phyloP scores from a whole-genome alignment of 2,888 invertebrate species.

The Pyralis farinalis region DNA sequence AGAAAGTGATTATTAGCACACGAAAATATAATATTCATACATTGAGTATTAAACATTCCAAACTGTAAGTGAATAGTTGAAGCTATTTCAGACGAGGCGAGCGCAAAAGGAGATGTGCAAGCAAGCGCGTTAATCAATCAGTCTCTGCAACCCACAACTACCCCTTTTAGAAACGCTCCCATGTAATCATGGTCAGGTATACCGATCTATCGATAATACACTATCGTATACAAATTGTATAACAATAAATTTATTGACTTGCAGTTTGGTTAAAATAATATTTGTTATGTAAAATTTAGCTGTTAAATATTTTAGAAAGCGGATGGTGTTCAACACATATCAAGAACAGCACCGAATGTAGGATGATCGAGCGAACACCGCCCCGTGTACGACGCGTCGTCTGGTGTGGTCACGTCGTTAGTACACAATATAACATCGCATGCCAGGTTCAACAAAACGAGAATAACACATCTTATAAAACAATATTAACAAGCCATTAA shows the following conservation, averaged over 20 bases:
- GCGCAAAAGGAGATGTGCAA: background rate
- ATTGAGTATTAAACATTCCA: constrained; percentile 49
- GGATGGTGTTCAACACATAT: constrained; percentile 77
- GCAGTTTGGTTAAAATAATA: constrained; percentile 55
- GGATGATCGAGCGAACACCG: constrained; percentile 48
- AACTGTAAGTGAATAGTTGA: constrained; percentile 56
- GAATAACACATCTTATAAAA: constrained; percentile 61
- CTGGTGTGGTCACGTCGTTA: constrained; percentile 47
- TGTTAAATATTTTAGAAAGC: constrained; percentile 73
- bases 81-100: constrained; percentile 18
- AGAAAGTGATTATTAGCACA: constrained; percentile 44
- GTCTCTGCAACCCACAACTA: no score
- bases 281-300: constrained; percentile 44
- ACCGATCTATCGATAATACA: no score
- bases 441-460: constrained; percentile 62
- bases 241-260: constrained; percentile 35
- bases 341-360: constrained; percentile 66
- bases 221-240: no score
- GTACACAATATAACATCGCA: constrained; percentile 35
- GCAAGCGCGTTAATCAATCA: no score
- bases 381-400: constrained; percentile 42
- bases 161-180: no score
- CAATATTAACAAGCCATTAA: constrained; percentile 64
- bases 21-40: constrained; percentile 44
- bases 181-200: no score